A percentile compares a stretch with the other conserved stretches of the same genome.
phyloP scores from a whole-genome alignment of 2,888 invertebrate species.

The Chalcosyrphus nemorum region DNA sequence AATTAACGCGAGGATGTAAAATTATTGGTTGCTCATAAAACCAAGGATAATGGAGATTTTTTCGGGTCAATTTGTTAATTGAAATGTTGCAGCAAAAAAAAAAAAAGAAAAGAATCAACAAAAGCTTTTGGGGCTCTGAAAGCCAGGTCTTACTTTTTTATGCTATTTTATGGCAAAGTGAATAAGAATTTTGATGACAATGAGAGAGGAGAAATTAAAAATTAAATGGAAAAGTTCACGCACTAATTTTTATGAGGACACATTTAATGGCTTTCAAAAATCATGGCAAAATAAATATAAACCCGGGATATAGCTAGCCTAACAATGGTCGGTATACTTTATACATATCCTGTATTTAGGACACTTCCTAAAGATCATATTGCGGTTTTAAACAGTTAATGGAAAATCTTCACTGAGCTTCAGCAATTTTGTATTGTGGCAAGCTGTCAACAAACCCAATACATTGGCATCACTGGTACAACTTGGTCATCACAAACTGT shows the following conservation, averaged over 20 bases:
- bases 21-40: conserved; percentile 46
- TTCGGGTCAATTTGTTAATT: conserved; percentile 52
- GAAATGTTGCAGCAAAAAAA: no score
- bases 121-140: neutral
- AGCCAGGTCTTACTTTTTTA: neutral
- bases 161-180: neutral
- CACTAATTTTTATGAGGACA: neutral
- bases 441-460: no score
- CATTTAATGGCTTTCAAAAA: neutral
- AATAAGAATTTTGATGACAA: neutral
- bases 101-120: neutral
- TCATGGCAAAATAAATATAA: neutral
- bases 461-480: no score
- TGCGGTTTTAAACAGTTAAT: no score
- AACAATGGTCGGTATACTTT: no score
- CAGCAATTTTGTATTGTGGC: no score
- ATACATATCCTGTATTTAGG: no score
- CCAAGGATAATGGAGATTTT: conserved; percentile 28
- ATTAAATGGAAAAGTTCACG: neutral
- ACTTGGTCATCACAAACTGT: no score
- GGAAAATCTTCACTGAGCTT: no score
- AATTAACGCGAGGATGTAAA: conserved; percentile 24
- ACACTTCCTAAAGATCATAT: no score
- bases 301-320: no score
- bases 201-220: neutral